Evolutionary conservation across 2,113 vertebrate species (phyloP), one percentile per base, ranked within the genome.

Genomic region (Eidolon helvum): DNA sequence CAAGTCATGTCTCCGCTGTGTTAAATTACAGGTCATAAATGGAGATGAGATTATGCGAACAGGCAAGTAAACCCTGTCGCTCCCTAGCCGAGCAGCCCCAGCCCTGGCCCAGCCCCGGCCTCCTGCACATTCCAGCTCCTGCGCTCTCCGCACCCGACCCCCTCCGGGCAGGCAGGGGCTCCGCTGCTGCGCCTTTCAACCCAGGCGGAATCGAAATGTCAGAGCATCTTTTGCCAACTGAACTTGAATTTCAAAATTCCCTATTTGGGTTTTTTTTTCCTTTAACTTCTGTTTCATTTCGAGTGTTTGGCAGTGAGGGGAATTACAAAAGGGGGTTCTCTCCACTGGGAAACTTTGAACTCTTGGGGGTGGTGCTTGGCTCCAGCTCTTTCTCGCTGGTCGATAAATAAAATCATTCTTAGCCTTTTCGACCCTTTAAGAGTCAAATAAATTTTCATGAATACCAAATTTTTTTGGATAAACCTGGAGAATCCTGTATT

Each of bases 11-110:
- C 98, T 99, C 98, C 98, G 38, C 98, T 99, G 98, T 99, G 99
- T 99, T 99, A 99, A 99, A 99, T 99, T 99, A 98, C 99, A 99
- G 99, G 99, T 99, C 99, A 99, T 99, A 99, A 99, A 99, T 98
- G 99, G 99, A 99, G 98, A 99, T 99, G 99, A 99, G 98, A 98
- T 99, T 98, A 99, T 99, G 98, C 98, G 97, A 99, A 98, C 99
- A 99, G 99, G 99, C 99, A 99, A 99, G 99, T 99, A 99, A 99
- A 98, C 97, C 97, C 94, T 90, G 98, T 99, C 97, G 96, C 98
- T 98, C 97, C 98, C 97, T 98, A 98, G 98, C 98, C 98, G 98
- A 99, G 97, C 98, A 98, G 98, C 97, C 93, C 98, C 98, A 98
- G 98, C 97, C 98, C 98, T 98, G 98, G 98, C 98, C 98, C 96